Evolutionary conservation across 2,888 invertebrate genomes (phyloP).

Genomic region (Automeris io): DNA sequence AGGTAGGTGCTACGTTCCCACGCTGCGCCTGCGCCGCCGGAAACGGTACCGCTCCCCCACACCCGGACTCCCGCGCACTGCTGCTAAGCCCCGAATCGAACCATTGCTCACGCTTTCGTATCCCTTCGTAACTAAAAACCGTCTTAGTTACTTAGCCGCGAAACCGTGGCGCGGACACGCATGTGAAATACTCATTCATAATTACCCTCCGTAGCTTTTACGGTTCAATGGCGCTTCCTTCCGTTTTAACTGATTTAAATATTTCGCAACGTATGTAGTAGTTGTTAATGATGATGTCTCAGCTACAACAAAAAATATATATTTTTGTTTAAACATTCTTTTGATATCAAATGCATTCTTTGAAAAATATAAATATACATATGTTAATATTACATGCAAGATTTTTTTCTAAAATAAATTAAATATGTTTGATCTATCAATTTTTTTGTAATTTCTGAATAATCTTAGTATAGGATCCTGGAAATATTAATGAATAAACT

Average conservation of each 20-base stretch:
- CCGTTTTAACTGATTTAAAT: constrained; percentile 33
- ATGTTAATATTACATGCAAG: no score
- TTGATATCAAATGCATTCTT: no score
- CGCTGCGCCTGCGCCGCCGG: constrained; percentile 69
- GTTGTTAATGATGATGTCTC: no score
- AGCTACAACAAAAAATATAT: no score
- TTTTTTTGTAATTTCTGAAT: no score
- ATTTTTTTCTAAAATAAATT: no score
- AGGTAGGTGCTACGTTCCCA: constrained; percentile 70
- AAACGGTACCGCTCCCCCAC: constrained; percentile 42
- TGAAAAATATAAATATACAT: no score
- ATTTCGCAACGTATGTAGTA: no score
- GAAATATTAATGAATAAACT: no score
- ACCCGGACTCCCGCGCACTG: constrained; percentile 35
- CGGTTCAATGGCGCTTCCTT: constrained; percentile 56
- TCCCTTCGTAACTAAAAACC: constrained; percentile 48
- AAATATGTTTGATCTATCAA: no score
- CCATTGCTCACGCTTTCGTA: constrained; percentile 62
- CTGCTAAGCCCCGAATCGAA: constrained; percentile 59
- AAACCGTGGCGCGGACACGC: constrained; percentile 56
- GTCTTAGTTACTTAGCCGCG: constrained; percentile 53
- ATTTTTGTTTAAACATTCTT: no score
- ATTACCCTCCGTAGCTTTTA: constrained; percentile 44
- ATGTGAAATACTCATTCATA: constrained; percentile 56
- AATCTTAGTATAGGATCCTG: no score